A percentile compares a stretch with the other conserved stretches of the same genome.
Conservation (phyloP, 1,140 invertebrate species). For the Caenorhabditis latens region DNA sequence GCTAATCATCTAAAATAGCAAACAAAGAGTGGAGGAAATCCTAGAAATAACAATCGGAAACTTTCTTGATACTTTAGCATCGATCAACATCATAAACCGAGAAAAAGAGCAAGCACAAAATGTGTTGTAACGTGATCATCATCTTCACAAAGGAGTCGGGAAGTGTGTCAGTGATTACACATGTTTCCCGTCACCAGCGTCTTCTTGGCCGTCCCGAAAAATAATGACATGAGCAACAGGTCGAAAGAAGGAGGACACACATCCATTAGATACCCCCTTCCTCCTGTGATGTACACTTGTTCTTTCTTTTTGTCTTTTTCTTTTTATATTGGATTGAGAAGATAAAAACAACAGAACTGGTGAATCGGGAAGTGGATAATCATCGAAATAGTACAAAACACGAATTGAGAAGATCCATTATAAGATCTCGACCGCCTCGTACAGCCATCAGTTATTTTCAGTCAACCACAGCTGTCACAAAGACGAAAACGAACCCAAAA, state of each 20-base stretch:
- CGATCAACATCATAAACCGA: background rate
- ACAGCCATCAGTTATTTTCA: background rate
- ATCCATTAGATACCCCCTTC: background rate
- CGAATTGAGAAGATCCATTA: background rate
- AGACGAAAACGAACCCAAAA: background rate
- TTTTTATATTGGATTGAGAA: background rate
- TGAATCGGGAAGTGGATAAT: background rate
- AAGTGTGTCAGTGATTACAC: constrained; percentile 28
- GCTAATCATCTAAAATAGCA: too few relatives aligned
- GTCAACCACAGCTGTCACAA: background rate
- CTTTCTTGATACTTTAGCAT: background rate
- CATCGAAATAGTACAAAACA: background rate
- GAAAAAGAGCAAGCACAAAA: background rate
- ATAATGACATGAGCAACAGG: constrained; percentile 54
- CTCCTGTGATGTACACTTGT: constrained; percentile 13
- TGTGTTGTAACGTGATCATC: constrained; percentile 49
- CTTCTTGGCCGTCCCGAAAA: background rate
- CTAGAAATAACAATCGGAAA: too few relatives aligned
- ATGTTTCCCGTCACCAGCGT: constrained; percentile 47
- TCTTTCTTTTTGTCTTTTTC: constrained; percentile 11
- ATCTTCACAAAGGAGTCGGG: background rate
- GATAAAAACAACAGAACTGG: background rate
- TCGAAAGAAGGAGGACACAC: background rate
- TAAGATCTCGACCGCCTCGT: background rate
- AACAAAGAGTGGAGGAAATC: too few relatives aligned